Percentiles rank a stretch among this genome's conserved stretches.
Conservation (phyloP, 2,113 vertebrate species). For the Acanthochromis polyacanthus region DNA sequence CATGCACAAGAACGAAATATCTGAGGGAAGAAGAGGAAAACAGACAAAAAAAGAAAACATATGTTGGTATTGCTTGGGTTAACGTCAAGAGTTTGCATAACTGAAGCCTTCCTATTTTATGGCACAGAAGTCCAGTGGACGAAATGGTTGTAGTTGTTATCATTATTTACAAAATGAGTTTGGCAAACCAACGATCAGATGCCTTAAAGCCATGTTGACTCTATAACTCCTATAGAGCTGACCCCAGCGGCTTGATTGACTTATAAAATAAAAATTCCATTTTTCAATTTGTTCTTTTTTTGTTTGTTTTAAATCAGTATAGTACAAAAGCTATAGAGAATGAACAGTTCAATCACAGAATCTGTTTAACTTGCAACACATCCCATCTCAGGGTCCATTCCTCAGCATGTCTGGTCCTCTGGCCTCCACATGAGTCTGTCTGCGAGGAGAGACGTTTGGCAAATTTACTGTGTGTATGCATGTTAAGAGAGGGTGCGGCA, state of each 20-base stretch:
- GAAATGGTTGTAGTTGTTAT: slow-evolving; percentile 80
- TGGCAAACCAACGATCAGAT: slow-evolving; percentile 86
- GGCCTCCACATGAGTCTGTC: slow-evolving; percentile 83
- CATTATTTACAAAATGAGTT: slow-evolving; percentile 95
- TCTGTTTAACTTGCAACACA: slow-evolving; percentile 85
- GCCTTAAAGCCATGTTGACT: slow-evolving; percentile 96
- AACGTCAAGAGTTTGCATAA: slow-evolving; percentile 82
- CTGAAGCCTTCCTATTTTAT: slow-evolving; percentile 94
- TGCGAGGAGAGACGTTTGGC: slow-evolving; percentile 90
- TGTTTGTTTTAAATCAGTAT: slow-evolving; percentile 82
- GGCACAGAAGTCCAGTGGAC: slow-evolving; percentile 92
- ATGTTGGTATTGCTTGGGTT: slow-evolving; percentile 86
- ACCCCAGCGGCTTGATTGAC: slow-evolving; percentile 94
- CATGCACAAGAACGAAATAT: slow-evolving; percentile 43
- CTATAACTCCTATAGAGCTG: slow-evolving; percentile 91
- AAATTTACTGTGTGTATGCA: slow-evolving; percentile 77
- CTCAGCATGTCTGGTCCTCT: slow-evolving; percentile 74
- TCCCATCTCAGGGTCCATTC: slow-evolving; percentile 73
- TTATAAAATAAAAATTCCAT: slow-evolving; percentile 99
- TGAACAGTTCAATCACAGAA: slow-evolving; percentile 91
- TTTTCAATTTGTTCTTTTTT: slow-evolving; percentile 86
- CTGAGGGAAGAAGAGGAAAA: slow-evolving; percentile 7
- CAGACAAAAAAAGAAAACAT: slow-evolving; percentile 47
- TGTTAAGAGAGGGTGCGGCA: slow-evolving; percentile 40
- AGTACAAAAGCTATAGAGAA: slow-evolving; percentile 99